A percentile compares a stretch with the other conserved stretches of the same genome.
phyloP scores from a whole-genome alignment of 2,797 vertebrate genomes.

The Myoxocephalus aenaeus region DNA sequence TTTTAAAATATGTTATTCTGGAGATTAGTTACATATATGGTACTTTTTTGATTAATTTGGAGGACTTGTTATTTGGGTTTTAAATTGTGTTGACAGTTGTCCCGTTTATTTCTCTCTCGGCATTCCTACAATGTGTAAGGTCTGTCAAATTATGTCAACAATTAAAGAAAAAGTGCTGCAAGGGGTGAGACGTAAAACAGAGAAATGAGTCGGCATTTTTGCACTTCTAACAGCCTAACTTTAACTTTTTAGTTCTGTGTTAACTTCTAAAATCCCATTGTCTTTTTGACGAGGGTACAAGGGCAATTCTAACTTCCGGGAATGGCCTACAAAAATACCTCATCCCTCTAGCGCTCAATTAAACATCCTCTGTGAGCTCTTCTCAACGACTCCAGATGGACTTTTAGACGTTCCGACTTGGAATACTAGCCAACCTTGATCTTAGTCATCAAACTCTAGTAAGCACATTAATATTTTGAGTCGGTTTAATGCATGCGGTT shows the following conservation, averaged over 20 bases:
- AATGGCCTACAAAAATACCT: background rate
- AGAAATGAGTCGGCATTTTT: too few relatives aligned
- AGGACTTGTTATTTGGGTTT: background rate
- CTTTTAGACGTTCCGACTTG: background rate
- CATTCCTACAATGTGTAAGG: too few relatives aligned
- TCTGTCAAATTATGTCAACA: too few relatives aligned
- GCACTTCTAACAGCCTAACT: too few relatives aligned
- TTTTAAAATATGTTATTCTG: background rate
- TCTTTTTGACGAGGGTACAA: too few relatives aligned
- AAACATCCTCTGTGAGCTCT: background rate
- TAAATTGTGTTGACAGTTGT: too few relatives aligned
- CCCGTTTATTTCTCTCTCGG: too few relatives aligned
- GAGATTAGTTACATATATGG: background rate
- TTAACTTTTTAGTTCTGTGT: too few relatives aligned
- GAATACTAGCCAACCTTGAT: background rate
- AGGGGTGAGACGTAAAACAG: too few relatives aligned
- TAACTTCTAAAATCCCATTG: too few relatives aligned
- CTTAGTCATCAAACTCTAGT: slow-evolving; percentile 2
- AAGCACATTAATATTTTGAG: slow-evolving; percentile 1
- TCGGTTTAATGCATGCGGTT: background rate
- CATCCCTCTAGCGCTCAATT: background rate
- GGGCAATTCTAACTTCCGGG: background rate
- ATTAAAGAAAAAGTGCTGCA: too few relatives aligned
- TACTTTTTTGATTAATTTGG: background rate
- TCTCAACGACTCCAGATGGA: background rate